phyloP scores from a whole-genome alignment of 2,113 vertebrate genomes.

The Tyto alba region DNA sequence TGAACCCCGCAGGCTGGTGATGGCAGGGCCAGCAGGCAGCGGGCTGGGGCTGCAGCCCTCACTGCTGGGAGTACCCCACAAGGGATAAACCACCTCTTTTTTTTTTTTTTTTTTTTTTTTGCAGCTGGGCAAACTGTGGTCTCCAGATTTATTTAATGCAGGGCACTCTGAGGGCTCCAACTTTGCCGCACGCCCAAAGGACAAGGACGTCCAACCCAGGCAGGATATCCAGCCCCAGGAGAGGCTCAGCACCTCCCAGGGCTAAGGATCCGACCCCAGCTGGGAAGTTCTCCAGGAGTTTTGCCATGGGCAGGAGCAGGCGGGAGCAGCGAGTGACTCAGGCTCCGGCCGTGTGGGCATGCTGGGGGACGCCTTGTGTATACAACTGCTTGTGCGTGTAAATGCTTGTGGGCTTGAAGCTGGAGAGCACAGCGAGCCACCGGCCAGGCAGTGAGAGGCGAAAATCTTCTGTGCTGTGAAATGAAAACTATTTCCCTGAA shows the following conservation, averaged over 20 bases:
- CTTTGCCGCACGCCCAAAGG: background rate
- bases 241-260: background rate
- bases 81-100: background rate
- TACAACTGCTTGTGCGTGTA: background rate
- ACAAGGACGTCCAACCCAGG: background rate
- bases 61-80: background rate
- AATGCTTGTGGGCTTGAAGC: background rate
- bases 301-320: background rate
- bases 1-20: background rate
- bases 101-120: background rate
- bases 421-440: background rate
- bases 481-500: background rate
- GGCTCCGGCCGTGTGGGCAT: background rate
- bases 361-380: background rate
- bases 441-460: background rate
- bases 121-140: background rate
- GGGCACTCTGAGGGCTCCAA: background rate
- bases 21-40: fast-evolving
- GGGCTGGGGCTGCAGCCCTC: background rate
- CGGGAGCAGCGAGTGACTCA: background rate
- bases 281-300: background rate
- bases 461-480: background rate
- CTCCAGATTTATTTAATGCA: fast-evolving
- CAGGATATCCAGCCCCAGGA: background rate
- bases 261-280: background rate